Evolutionary conservation across 1,140 invertebrate genomes (phyloP), one percentile per base, ranked within the genome.

Genomic region (Octopus sinensis): DNA sequence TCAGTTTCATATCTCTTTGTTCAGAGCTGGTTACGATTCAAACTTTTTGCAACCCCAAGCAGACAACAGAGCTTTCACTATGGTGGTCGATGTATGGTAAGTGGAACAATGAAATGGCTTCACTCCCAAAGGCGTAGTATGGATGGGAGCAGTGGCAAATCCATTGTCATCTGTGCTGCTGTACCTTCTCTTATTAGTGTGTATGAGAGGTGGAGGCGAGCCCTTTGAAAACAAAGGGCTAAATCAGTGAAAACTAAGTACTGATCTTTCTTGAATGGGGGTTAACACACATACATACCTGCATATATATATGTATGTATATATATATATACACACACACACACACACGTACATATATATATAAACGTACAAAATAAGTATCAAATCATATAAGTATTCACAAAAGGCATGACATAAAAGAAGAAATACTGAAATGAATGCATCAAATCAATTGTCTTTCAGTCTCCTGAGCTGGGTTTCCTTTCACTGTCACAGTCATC

Each of bases 171-270:
- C 56, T 62, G 56, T 62, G 9, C 56, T 9, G 9, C 17, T 62
- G 9, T 78, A 77, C 7, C 77, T 75, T 53, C n/a, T 76, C n/a
- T 68, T 17, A 7, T 76, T 79, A 23, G 51, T 12, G 54, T 80
- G 30, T 77, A 82, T 83, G 82, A 1, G 56, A 17, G 9, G 9
- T 12, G 9, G 9, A 12, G 9, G 9, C 4, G 9, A 12, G 56
- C 56, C 9, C 56, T 62, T 9, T 62, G 9, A 62, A 12, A 17
- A 9, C 9, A 9, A 62, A 17, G 1, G 17, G 1, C 4, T 1
- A 17, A 12, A 1, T 62, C 56, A 12, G 17, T 62, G 17, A 12
- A 9, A 12, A 9, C 17, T 17, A 9, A 62, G 17, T 12, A 9
- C 9, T 9, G 9, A 9, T 62, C 56, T 62, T 12, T 62, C 4